Evolutionary conservation across 2,797 vertebrate species (phyloP).

Genomic region (Cryptoprocta ferox): DNA sequence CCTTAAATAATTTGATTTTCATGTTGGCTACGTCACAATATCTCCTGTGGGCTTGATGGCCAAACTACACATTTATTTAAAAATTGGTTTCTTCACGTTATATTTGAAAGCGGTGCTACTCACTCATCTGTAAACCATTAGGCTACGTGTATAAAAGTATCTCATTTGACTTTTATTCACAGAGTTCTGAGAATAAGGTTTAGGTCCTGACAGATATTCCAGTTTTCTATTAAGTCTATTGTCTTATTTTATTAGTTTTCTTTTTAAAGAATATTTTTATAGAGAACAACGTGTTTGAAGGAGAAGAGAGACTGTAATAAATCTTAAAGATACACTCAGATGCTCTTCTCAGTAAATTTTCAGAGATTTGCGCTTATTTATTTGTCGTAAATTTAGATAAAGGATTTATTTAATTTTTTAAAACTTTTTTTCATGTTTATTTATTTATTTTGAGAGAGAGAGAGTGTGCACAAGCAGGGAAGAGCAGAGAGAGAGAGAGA

Average conservation of each 20-base stretch:
- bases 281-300: constrained; percentile 1
- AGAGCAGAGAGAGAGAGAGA: too few relatives aligned
- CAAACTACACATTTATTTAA: constrained; percentile 58
- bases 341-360: background rate
- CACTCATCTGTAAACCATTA: constrained; percentile 53
- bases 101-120: background rate
- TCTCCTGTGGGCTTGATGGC: constrained; percentile 43
- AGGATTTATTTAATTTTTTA: background rate
- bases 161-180: constrained; percentile 12
- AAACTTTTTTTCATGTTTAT: too few relatives aligned
- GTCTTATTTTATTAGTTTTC: background rate
- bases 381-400: background rate
- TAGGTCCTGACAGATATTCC: background rate
- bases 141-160: background rate
- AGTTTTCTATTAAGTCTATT: background rate
- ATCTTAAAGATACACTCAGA: background rate
- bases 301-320: constrained; percentile 20
- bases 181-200: background rate
- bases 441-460: too few relatives aligned
- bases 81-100: constrained; percentile 29
- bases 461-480: too few relatives aligned
- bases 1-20: constrained; percentile 78
- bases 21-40: constrained; percentile 46
- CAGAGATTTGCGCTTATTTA: background rate
- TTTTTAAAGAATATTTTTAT: background rate